Evolutionary conservation across 92 coral and sea anemone species (phyloP).

Genomic region (Umimayanthus kanabou): DNA sequence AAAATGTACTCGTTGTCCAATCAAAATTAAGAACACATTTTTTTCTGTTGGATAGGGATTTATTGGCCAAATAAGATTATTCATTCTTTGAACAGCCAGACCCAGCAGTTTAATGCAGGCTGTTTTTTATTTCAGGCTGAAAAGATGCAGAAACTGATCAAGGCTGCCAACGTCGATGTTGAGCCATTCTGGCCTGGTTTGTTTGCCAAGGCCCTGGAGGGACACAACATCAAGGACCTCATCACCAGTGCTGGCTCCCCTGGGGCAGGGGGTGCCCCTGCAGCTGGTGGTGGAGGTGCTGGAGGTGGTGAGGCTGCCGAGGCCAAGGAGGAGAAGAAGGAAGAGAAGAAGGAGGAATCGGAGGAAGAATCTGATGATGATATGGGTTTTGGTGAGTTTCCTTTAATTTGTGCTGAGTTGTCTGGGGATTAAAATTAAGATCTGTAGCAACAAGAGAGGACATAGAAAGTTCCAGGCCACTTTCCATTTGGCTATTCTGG

Average conservation of each 20-base stretch:
- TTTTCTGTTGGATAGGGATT: no score
- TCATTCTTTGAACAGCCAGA: no score
- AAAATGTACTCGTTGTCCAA: no score
- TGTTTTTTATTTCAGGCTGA: slow-evolving; percentile 69
- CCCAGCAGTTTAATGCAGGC: background rate
- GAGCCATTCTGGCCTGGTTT: slow-evolving; percentile 99
- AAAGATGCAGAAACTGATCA: slow-evolving; percentile 79
- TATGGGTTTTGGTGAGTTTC: slow-evolving; percentile 95
- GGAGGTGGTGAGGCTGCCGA: slow-evolving; percentile 44
- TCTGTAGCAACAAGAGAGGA: no score
- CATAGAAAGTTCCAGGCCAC: no score
- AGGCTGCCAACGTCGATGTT: slow-evolving; percentile 91
- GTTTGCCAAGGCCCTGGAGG: slow-evolving; percentile 96
- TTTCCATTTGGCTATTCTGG: no score
- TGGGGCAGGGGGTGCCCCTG: slow-evolving; percentile 84
- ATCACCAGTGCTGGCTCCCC: slow-evolving; percentile 93
- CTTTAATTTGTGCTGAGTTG: background rate
- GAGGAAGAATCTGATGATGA: slow-evolving; percentile 95
- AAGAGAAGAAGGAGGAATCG: slow-evolving; percentile 76
- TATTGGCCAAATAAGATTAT: no score
- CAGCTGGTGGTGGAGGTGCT: slow-evolving; percentile 65
- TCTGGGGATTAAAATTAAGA: no score
- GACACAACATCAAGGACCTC: slow-evolving; percentile 86
- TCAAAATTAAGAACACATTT: no score
- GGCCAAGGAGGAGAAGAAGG: slow-evolving; percentile 67